phyloP scores from a whole-genome alignment of 2,113 vertebrate genomes.

The Piprites chloris region DNA sequence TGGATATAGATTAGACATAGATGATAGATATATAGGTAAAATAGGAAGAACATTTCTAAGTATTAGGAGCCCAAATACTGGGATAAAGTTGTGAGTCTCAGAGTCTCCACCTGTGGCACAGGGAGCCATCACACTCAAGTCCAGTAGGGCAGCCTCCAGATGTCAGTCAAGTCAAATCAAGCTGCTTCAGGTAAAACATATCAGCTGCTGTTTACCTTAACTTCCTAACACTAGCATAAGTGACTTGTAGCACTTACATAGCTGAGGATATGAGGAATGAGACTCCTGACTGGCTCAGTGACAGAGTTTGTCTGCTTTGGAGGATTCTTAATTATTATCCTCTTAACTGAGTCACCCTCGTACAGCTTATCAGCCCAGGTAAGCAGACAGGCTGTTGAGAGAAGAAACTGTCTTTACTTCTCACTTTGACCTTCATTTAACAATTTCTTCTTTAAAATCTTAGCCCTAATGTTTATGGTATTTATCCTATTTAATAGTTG shows the following conservation, averaged over 20 bases:
- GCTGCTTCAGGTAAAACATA: background rate
- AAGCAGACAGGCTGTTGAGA: background rate
- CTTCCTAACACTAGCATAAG: background rate
- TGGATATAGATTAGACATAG: background rate
- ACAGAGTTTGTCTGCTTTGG: background rate
- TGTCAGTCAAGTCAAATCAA: background rate
- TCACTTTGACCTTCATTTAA: constrained; percentile 9
- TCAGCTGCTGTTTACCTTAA: background rate
- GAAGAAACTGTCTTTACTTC: background rate
- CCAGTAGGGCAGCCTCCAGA: background rate
- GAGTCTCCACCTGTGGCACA: background rate
- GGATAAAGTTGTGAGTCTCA: background rate
- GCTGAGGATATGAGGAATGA: background rate
- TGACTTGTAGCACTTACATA: background rate
- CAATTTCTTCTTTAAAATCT: background rate
- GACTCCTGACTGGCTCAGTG: background rate
- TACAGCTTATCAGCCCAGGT: constrained; percentile 20
- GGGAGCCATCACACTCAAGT: background rate
- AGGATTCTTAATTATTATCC: constrained; percentile 37
- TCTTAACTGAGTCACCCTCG: constrained; percentile 14
- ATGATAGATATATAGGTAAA: background rate
- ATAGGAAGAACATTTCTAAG: background rate
- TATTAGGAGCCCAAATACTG: background rate
- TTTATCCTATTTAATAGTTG: background rate
- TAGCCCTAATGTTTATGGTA: background rate